Base-by-base conservation (phyloP, 2,888 invertebrate genomes). In the Mactromeris polynyma region DNA sequence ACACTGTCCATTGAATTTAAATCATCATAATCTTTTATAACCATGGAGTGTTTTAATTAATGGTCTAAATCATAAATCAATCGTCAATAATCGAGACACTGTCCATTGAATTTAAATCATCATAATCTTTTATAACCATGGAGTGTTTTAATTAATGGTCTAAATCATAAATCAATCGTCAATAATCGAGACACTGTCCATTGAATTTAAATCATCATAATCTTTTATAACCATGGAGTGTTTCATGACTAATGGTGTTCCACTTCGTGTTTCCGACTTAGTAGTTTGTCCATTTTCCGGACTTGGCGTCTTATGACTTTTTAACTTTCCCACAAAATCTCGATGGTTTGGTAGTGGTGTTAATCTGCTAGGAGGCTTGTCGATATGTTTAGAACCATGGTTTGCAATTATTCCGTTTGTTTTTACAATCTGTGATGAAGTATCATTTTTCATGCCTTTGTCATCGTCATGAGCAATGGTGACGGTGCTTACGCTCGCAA, bases 291-390 rank as follows among this genome's bases (percentile, higher is more conserved):
- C 77, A n/a, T 9, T 42, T 1, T 21, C 21, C 7, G 46, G 73
- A 77, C 33, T 19, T 26, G 85, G 80, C 1, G 81, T 69, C 31
- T 31, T 54, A 21, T 42, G 46, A 38, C 38, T 38, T 7, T 26
- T 64, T 26, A 81, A 19, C 42, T 73, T 86, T 77, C 77, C 86
- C 3, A 81, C 26, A 36, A 69, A 11, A 6, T 40, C 38, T 36
- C 73, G 46, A 26, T 81, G 81, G 26, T 86, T 73, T 21, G 77
- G 64, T 69, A 86, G 40, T 4, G 86, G 86, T 38, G 73, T 14
- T 21, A 86, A 31, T 38, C 54, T 81, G 46, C 38, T 86, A 1
- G 58, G 40, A 0, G 82, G 26, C 14, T 40, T 19, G 31, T 64
- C 0, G 14, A n/a, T 2, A 38, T 38, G 9, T 69, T 31, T 64